phyloP scores from a whole-genome alignment of 2,797 vertebrate species.

The Uromys caudimaculatus region DNA sequence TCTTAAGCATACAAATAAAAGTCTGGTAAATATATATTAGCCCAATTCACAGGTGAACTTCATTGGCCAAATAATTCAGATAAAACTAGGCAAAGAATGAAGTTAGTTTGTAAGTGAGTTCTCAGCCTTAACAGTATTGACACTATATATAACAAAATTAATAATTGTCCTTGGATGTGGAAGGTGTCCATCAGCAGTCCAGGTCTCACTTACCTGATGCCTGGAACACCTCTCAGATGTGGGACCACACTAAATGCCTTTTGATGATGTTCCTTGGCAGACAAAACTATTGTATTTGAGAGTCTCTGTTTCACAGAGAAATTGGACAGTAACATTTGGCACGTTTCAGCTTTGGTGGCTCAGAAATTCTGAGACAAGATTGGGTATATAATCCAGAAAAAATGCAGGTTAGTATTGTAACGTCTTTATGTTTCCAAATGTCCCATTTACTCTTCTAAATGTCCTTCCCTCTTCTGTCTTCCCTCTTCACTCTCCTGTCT shows the following conservation, averaged over 20 bases:
- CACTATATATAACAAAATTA: not conserved
- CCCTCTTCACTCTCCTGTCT: not conserved
- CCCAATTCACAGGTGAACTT: not conserved
- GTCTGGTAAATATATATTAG: not conserved
- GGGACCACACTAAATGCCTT: not conserved
- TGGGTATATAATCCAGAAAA: not conserved
- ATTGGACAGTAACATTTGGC: not conserved
- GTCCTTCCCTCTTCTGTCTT: not conserved
- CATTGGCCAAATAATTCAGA: not conserved
- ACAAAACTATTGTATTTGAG: not conserved
- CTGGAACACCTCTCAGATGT: not conserved
- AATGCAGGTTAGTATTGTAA: not conserved
- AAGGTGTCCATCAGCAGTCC: not conserved
- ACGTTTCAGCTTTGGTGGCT: not conserved
- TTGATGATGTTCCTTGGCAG: not conserved
- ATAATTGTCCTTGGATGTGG: not conserved
- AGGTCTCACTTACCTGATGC: not conserved
- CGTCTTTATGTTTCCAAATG: not conserved
- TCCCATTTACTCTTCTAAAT: not conserved
- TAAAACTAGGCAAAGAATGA: not conserved
- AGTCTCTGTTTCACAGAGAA: not conserved
- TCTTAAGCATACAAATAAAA: not conserved
- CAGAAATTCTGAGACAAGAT: constrained; percentile 26
- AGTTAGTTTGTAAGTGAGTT: not conserved
- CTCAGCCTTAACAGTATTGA: not conserved